Evolutionary conservation across 1,140 invertebrate species (phyloP), one percentile per base, ranked within the genome.

Genomic region (Euwallacea similis): DNA sequence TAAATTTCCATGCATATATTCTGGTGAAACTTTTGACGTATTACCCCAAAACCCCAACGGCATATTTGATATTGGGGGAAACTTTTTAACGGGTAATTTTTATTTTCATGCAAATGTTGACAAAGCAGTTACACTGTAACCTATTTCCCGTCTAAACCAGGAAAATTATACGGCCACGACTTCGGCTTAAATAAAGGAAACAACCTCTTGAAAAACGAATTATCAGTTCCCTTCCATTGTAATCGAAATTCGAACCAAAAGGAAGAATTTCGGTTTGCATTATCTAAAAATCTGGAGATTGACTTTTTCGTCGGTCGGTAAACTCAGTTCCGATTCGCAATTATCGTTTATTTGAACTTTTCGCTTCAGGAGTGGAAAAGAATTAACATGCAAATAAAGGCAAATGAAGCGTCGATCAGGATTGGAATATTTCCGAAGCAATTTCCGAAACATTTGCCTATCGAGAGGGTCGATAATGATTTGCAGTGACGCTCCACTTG

Each of bases 401-500:
- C 71, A 75, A 76, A 76, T 76, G 71, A 73, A 76, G 71, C 69
- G 71, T 68, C 69, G 71, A 74, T 64, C 69, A 69, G 67, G 66
- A 73, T 66, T 67, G 61, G 75, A 74, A 74, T 74, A 73, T 74
- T 77, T 77, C 74, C 76, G 76, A 75, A 67, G 66, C 76, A 77
- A 77, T 77, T 77, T 77, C 74, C 76, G 74, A 73, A 77, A 77
- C 72, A 75, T 77, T 77, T 74, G 71, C 61, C 73, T 66, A 70
- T 73, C 72, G 74, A 66, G 69, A 54, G 62, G 55, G 64, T 61
- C 11, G 21, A 16, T 54, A 55, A 62, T 69, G 46, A 54, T 50
- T 61, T 42, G 9, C 55, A 59, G 42, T 67, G 66, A 16, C 21
- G 21, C 21, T 33, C 21, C 21, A 33, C 21, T 33, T 33, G 21